Conservation (phyloP, 2,888 invertebrate genomes). For the Timema podura region DNA sequence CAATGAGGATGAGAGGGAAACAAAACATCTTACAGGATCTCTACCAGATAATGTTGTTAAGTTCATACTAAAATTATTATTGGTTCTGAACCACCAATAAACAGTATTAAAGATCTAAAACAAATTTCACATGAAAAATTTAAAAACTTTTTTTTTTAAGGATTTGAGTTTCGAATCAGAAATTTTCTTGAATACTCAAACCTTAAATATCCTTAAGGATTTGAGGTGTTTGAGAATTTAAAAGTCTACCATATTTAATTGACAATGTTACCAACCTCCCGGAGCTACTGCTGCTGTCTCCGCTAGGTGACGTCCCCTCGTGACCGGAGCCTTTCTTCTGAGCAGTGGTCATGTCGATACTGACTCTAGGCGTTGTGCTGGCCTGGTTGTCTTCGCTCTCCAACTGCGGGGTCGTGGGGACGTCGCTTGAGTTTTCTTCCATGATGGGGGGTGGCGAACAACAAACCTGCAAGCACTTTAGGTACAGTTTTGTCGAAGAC, state of each 20-base stretch:
- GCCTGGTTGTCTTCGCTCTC: conserved; percentile 29
- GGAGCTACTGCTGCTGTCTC: conserved; percentile 40
- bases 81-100: too few species aligned
- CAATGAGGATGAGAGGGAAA: too few species aligned
- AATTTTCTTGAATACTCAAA: too few species aligned
- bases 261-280: conserved; percentile 36
- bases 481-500: too few species aligned
- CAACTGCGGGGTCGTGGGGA: conserved; percentile 40
- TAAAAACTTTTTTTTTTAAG: neutral
- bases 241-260: neutral
- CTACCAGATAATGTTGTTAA: too few species aligned
- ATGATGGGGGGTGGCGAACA: conserved; percentile 50
- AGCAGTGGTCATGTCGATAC: conserved; percentile 22
- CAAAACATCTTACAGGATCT: too few species aligned
- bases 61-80: too few species aligned
- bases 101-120: neutral
- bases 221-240: neutral
- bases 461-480: conserved; percentile 14
- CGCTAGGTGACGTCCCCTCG: conserved; percentile 37
- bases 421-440: conserved; percentile 42
- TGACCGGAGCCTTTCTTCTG: conserved; percentile 8
- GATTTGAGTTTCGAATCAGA: too few species aligned
- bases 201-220: too few species aligned
- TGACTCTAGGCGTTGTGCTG: conserved; percentile 28
- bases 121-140: too few species aligned